Conservation (phyloP, 2,113 vertebrate genomes). For the Heterotis niloticus region DNA sequence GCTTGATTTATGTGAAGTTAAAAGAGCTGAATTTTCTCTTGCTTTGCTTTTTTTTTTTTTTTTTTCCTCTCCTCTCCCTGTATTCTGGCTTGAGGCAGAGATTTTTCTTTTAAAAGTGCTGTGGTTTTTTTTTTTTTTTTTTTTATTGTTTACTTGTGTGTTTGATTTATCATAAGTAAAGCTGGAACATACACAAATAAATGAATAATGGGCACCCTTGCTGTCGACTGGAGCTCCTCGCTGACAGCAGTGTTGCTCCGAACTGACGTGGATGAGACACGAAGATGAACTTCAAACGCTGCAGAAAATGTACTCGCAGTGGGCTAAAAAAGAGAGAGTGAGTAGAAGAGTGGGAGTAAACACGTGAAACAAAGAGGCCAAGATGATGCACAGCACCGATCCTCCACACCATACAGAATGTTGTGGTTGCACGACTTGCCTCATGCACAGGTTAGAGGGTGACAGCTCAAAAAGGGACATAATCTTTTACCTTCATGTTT, state of each 20-base stretch:
- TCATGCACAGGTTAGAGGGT: neutral
- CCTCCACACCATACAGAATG: neutral
- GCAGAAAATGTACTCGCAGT: neutral
- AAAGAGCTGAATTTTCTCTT: constrained; percentile 20
- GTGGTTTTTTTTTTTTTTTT: constrained; percentile 8
- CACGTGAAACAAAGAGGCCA: neutral
- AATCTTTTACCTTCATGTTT: too few relatives aligned
- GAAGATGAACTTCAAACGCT: constrained; percentile 19
- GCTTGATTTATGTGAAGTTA: constrained; percentile 16
- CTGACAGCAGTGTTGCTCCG: constrained; percentile 5
- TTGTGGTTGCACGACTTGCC: neutral
- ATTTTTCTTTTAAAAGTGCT: constrained; percentile 22
- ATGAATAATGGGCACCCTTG: neutral
- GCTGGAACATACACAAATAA: constrained; percentile 16
- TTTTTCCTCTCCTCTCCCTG: neutral
- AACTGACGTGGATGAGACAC: neutral
- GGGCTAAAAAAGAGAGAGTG: constrained; percentile 1
- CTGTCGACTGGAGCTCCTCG: neutral
- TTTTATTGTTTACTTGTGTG: constrained; percentile 15
- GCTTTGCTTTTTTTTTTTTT: constrained; percentile 15
- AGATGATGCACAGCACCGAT: neutral
- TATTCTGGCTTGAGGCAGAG: constrained; percentile 20
- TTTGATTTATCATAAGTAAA: constrained; percentile 17
- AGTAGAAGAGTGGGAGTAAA: neutral
- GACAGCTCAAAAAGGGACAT: too few relatives aligned